Evolutionary conservation across 2,113 vertebrate species (phyloP), one percentile per base, ranked within the genome.

Genomic region (Verasper variegatus): DNA sequence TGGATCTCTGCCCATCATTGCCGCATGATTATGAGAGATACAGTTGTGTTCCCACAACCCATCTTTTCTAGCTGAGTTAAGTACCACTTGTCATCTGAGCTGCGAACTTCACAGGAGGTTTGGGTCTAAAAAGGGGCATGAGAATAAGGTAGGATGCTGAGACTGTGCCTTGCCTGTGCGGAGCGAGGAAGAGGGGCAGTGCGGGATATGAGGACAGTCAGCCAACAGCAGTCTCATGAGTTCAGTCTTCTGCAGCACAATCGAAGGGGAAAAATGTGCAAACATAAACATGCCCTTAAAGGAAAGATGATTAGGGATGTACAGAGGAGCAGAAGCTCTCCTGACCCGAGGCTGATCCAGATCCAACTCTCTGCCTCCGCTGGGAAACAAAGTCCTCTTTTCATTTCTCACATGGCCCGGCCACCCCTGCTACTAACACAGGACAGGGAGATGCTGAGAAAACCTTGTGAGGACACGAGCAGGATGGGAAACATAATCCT

Each of bases 241-340:
- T 79, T 87, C 81, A 85, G 59, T 64, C 71, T 87, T 80, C 78
- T 75, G 65, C 40, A 0, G 88, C 64, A 78, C 70, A 68, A 84
- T 84, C 7, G 54, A 51, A 78, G 69, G 51, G 84, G 80, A 67
- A 83, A 84, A 83, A 87, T 89, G 84, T 83, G 72, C 83, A 86
- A 87, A 90, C 81, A 85, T 92, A 93, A 93, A 92, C 90, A 93
- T 82, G 75, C 68, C 81, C 85, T 67, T 83, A 88, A 88, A 86
- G 80, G 71, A 89, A 86, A 83, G 82, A 85, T 90, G 86, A 90
- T 82, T 71, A 74, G 74, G 74, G 84, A 85, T 83, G 83, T 71
- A 90, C 85, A 80, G 82, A 80, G n/a, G 64, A 82, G 82, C 76
- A 84, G 64, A 80, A 66, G 69, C 67, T 82, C 72, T 86, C 56